phyloP scores from a whole-genome alignment of 2,888 invertebrate species.

The Heterodera filipjevi region DNA sequence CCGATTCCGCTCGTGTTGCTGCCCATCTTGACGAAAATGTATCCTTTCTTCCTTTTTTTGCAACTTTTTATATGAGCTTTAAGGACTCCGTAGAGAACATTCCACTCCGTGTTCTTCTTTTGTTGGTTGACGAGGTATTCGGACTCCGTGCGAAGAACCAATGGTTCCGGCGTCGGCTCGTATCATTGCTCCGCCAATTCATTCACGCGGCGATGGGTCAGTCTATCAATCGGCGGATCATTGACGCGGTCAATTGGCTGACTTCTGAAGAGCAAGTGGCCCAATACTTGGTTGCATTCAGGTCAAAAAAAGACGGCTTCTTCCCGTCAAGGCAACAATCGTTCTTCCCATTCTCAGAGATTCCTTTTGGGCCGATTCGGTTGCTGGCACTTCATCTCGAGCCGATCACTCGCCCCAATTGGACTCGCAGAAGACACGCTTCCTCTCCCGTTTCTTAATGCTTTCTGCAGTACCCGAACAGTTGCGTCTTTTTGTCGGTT shows the following conservation, averaged over 20 bases:
- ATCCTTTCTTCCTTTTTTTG: too few relatives aligned
- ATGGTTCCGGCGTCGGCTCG: conserved; percentile 79
- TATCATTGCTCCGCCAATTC: conserved; percentile 77
- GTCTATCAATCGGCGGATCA: conserved; percentile 81
- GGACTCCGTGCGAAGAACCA: conserved; percentile 81
- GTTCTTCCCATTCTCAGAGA: conserved; percentile 66
- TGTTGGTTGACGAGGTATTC: conserved; percentile 83
- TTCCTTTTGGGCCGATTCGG: conserved; percentile 70
- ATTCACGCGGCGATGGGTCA: conserved; percentile 81
- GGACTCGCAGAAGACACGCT: conserved; percentile 77
- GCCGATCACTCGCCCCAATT: conserved; percentile 13
- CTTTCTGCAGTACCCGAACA: conserved; percentile 85
- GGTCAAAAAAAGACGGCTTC: conserved; percentile 71
- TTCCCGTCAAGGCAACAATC: background rate
- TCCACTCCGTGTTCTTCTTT: conserved; percentile 78
- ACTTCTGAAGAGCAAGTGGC: conserved; percentile 87
- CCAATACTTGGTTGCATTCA: conserved; percentile 81
- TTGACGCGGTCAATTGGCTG: conserved; percentile 82
- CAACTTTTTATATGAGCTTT: conserved; percentile 13
- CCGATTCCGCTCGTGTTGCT: conserved; percentile 53
- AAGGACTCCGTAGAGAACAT: conserved; percentile 73
- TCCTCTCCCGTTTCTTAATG: conserved; percentile 83
- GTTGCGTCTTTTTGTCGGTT: conserved; percentile 84
- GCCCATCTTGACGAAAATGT: conserved; percentile 49
- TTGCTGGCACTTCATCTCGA: background rate